Percentiles rank a stretch among this genome's conserved stretches.
These are phyloP conservation scores for Drosophila atripex DNA, from an alignment of 2,888 invertebrate genomes.

Conservation along the genomic window DNA sequence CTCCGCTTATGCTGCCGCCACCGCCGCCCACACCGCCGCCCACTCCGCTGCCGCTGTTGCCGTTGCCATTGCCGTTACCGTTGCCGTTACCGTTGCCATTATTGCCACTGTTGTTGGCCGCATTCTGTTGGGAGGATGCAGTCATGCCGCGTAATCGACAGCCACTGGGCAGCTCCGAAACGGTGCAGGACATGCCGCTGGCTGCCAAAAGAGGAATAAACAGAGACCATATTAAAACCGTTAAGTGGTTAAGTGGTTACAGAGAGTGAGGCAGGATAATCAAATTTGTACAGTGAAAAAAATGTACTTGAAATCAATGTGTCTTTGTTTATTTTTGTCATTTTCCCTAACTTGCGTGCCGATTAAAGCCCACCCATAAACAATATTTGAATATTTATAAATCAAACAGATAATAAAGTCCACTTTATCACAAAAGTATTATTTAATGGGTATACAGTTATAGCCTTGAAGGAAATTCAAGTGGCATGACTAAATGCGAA, in stretches of 20 bases:
- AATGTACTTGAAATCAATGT: neutral
- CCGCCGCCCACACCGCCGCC: conserved; percentile 81
- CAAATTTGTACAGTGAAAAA: neutral
- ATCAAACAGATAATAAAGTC: conserved; percentile 2
- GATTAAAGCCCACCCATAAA: conserved; percentile 2
- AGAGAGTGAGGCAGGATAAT: neutral
- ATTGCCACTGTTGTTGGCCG: conserved; percentile 72
- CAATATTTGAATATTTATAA: conserved; percentile 6
- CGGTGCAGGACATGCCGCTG: conserved; percentile 86
- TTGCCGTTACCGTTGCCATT: conserved; percentile 64
- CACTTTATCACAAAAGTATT: neutral
- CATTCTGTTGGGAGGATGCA: conserved; percentile 80
- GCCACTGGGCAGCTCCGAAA: conserved; percentile 85
- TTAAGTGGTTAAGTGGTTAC: conserved; percentile 7
- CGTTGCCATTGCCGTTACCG: conserved; percentile 75
- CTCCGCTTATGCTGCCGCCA: conserved; percentile 68
- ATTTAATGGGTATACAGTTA: neutral
- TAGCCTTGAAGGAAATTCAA: conserved; percentile 1
- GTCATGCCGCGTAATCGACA: conserved; percentile 84
- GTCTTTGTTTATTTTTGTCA: neutral
- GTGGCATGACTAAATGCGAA: neutral
- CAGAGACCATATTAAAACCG: conserved; percentile 4
- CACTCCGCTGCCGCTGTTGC: conserved; percentile 53
- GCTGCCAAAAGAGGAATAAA: conserved; percentile 28
- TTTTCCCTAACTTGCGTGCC: neutral